A percentile compares a stretch with the other conserved stretches of the same genome.
Conservation (phyloP, 2,888 invertebrate species). For the Temnothorax ravouxi region DNA sequence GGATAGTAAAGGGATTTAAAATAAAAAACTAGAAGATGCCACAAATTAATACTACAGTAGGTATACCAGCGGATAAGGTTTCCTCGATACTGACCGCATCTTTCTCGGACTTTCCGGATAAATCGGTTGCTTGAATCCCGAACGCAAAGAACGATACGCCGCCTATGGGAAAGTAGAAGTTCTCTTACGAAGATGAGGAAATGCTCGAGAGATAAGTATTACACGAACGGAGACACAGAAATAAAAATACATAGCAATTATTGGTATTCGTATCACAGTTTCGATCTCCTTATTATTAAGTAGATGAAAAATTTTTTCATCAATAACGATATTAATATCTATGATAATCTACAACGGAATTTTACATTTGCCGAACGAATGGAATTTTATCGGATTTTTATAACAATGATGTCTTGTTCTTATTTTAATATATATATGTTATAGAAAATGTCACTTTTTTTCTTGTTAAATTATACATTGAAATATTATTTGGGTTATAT, state of each 20-base stretch:
- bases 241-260: constrained; percentile 11
- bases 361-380: constrained; percentile 2
- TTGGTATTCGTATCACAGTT: constrained; percentile 1
- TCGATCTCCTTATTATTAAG: constrained; percentile 1
- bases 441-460: neutral
- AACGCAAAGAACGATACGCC: constrained; percentile 17
- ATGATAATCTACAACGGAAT: constrained; percentile 6
- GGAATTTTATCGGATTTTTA: neutral
- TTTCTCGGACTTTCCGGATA: constrained; percentile 21
- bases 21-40: constrained; percentile 1
- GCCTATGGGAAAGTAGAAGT: neutral
- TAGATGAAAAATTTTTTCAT: neutral
- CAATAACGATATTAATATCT: neutral
- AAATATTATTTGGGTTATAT: neutral
- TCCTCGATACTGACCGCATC: constrained; percentile 6
- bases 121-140: constrained; percentile 25
- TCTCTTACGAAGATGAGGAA: constrained; percentile 15
- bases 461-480: constrained; percentile 7
- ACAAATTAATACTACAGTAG: constrained; percentile 38
- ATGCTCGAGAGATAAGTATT: constrained; percentile 13
- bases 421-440: constrained; percentile 1
- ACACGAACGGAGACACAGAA: neutral
- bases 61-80: constrained; percentile 12
- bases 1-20: constrained; percentile 6
- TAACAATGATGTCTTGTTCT: neutral